These are phyloP conservation scores for Drosophila mauritiana DNA, from an alignment of 1,140 invertebrate species.

Conservation along the genomic window DNA sequence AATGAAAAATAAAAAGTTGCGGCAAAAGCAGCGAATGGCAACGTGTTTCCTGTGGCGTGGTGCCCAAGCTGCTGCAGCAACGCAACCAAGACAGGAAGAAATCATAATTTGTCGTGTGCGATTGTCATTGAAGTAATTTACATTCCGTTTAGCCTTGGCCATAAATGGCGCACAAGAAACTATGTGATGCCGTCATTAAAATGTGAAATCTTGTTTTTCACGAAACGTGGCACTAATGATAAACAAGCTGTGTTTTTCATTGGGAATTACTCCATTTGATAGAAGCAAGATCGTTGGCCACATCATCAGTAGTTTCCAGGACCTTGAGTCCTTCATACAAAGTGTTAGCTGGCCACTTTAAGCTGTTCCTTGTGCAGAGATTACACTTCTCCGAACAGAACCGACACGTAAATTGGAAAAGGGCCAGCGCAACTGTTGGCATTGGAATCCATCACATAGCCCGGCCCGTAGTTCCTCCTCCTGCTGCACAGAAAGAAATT, in stretches of 20 bases:
- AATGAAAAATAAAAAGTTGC: neutral
- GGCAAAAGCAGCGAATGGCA: no score
- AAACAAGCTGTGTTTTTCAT: neutral
- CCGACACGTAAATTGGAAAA: neutral
- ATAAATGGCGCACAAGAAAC: neutral
- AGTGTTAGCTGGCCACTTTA: neutral
- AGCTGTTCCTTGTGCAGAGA: conserved; percentile 8
- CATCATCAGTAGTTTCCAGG: neutral
- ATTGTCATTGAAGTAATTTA: conserved; percentile 18
- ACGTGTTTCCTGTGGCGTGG: no score
- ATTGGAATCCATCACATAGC: conserved; percentile 14
- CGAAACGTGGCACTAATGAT: neutral
- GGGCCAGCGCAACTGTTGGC: conserved; percentile 4
- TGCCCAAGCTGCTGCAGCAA: neutral
- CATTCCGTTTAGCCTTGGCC: conserved; percentile 1
- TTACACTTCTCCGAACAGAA: conserved; percentile 1
- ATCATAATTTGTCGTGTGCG: conserved; percentile 6
- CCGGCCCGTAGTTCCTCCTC: neutral
- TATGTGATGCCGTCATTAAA: neutral
- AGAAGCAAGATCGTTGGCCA: neutral
- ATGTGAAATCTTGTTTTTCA: neutral
- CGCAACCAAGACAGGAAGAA: neutral
- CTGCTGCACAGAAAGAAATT: neutral
- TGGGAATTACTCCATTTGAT: neutral
- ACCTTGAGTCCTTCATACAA: neutral